Conservation (phyloP, 2,797 vertebrate genomes). For the Sebastes trivittatus region DNA sequence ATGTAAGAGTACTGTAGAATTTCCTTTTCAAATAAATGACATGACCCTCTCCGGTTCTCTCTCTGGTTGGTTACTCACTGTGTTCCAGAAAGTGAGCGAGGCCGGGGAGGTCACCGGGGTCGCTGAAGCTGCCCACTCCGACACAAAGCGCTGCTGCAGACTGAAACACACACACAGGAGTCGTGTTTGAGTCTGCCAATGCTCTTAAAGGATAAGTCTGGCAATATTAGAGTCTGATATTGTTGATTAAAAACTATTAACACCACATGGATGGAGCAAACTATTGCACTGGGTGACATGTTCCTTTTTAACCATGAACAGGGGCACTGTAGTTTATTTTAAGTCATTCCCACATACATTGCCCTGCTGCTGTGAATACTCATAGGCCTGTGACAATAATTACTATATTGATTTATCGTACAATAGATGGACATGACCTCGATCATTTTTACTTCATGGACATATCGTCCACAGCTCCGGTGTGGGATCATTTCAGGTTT, state of each 20-base stretch:
- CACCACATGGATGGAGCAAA: no score
- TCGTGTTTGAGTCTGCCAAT: background rate
- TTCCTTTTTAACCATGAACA: no score
- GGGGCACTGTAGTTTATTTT: background rate
- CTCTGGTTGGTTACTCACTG: slow-evolving; percentile 84
- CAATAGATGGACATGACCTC: no score
- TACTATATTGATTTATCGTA: no score
- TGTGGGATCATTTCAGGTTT: no score
- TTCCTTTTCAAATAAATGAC: background rate
- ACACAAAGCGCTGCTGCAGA: slow-evolving; percentile 95
- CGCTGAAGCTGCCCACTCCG: slow-evolving; percentile 95
- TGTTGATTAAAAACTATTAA: no score
- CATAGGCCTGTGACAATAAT: accelerated
- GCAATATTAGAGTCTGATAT: background rate
- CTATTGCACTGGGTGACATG: no score
- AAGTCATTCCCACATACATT: background rate
- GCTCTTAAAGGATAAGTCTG: background rate
- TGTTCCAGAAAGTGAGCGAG: slow-evolving; percentile 98
- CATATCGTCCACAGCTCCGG: no score
- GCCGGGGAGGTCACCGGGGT: slow-evolving; percentile 94
- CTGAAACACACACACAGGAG: slow-evolving; percentile 76
- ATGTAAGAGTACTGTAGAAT: background rate
- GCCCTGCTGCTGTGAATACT: background rate
- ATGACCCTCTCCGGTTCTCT: background rate
- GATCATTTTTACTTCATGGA: background rate